Evolutionary conservation across 2,797 vertebrate species (phyloP).

Genomic region (Cichlasoma orientale): DNA sequence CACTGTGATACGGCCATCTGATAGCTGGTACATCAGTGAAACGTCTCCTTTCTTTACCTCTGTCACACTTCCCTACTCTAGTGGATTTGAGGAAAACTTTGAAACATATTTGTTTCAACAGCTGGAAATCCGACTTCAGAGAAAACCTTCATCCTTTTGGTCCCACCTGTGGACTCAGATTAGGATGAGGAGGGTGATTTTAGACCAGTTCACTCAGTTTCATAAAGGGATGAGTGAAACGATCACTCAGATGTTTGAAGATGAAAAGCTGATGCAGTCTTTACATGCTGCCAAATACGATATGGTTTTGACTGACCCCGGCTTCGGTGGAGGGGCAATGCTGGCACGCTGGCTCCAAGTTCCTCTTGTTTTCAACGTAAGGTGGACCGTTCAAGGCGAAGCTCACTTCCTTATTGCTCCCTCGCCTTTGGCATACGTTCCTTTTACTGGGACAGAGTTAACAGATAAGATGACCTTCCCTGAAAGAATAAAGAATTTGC

Average conservation of each 20-base stretch:
- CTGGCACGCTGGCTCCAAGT: constrained; percentile 68
- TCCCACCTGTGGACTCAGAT: constrained; percentile 42
- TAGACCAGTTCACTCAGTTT: constrained; percentile 38
- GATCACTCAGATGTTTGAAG: constrained; percentile 59
- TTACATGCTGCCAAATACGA: constrained; percentile 65
- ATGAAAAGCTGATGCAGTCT: constrained; percentile 56
- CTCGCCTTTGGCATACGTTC: constrained; percentile 68
- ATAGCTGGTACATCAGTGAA: constrained; percentile 75
- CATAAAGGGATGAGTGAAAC: constrained; percentile 50
- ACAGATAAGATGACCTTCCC: constrained; percentile 71
- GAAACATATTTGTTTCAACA: constrained; percentile 24
- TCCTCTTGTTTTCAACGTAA: constrained; percentile 70
- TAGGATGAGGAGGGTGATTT: neutral
- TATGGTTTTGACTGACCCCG: constrained; percentile 72
- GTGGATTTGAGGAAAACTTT: constrained; percentile 62
- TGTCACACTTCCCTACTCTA: constrained; percentile 40
- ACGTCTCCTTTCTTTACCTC: constrained; percentile 63
- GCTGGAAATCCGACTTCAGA: constrained; percentile 39
- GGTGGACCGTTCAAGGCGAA: constrained; percentile 70
- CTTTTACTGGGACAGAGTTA: constrained; percentile 54
- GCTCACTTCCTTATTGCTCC: constrained; percentile 69
- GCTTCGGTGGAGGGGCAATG: constrained; percentile 59
- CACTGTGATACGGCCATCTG: constrained; percentile 59
- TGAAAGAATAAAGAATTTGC: constrained; percentile 63
- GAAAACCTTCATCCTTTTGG: constrained; percentile 20